A percentile compares a stretch with the other conserved stretches of the same genome.
Evolutionary conservation across 2,888 invertebrate genomes (phyloP).

Genomic region (Epistrophe eligans): DNA sequence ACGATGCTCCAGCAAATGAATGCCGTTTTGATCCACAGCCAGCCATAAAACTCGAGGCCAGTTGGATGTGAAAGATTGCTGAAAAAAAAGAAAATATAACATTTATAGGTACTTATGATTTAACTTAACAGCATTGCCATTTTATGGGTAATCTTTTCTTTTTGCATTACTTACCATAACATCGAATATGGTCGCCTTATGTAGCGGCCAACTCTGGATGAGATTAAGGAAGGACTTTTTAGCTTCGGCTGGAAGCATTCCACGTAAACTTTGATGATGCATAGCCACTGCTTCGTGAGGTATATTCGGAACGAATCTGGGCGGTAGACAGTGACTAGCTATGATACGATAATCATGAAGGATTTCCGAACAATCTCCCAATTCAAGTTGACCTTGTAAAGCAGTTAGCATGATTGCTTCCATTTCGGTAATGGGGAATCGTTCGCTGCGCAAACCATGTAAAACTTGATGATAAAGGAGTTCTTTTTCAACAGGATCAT

Average conservation of each 20-base stretch:
- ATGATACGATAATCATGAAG: slow-evolving; percentile 88
- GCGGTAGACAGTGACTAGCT: slow-evolving; percentile 92
- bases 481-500: slow-evolving; percentile 96
- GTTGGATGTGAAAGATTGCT: slow-evolving; percentile 98
- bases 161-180: slow-evolving; percentile 89
- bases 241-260: slow-evolving; percentile 93
- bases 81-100: slow-evolving; percentile 77
- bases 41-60: slow-evolving; percentile 97
- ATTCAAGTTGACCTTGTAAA: slow-evolving; percentile 95
- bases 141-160: neutral
- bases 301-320: slow-evolving; percentile 90
- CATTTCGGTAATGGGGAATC: slow-evolving; percentile 96
- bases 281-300: slow-evolving; percentile 94
- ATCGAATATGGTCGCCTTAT: slow-evolving; percentile 96
- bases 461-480: slow-evolving; percentile 96
- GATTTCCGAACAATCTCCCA: slow-evolving; percentile 91
- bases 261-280: slow-evolving; percentile 95
- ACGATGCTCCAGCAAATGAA: slow-evolving; percentile 94
- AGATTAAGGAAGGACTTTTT: slow-evolving; percentile 96
- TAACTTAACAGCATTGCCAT: too few relatives aligned
- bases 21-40: slow-evolving; percentile 95
- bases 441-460: slow-evolving; percentile 94
- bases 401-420: slow-evolving; percentile 98
- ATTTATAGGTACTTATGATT: too few relatives aligned
- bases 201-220: slow-evolving; percentile 96